Base-by-base conservation (phyloP, 2,113 vertebrate genomes). In the Cercocebus atys region DNA sequence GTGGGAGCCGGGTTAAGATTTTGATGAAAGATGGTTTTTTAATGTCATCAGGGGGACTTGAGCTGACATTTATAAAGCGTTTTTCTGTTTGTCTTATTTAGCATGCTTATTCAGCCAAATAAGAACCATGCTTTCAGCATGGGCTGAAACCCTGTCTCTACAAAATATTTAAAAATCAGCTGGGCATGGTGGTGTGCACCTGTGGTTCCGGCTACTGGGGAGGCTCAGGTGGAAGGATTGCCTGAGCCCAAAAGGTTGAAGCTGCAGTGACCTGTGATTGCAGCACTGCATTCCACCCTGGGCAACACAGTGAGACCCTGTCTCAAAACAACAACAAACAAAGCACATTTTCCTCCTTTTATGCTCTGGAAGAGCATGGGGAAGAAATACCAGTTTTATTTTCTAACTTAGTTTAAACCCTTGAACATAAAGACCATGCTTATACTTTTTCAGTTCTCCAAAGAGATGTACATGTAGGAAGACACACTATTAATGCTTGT, bases 21-120 rank as follows among this genome's bases (percentile, higher is more conserved):
- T 38, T 84, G 35, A 83, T 87, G 70, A 90, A 84, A 85, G 66
- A 76, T 55, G 45, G 35, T 73, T 52, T 88, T 97, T 96, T 94
- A 97, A 96, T 81, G 66, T 97, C 70, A 81, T 10, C 30, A 78
- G 80, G 75, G 85, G 50, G 86, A 3, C 80, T 96, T 87, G 50
- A 73, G 11, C 38, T 98, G 93, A 76, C 76, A 95, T 90, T 38
- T 85, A 25, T 73, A 76, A 95, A 94, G 57, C 52, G 64, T 38
- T 83, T 10, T n/a, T 93, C 47, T 88, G 1, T 70, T 97, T 95
- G 88, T 95, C 70, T 83, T 66, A 79, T 32, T 96, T 43, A 92
- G 57, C 70, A 2, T 35, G n/a, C 91, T 87, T 90, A 11, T 92
- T 96, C 93, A 95, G 9, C 83, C 7, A 5, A 85, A 43, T 66